Evolutionary conservation across 2,797 vertebrate species (phyloP), one percentile per base, ranked within the genome.

Genomic region (Gallinago nigripennis): DNA sequence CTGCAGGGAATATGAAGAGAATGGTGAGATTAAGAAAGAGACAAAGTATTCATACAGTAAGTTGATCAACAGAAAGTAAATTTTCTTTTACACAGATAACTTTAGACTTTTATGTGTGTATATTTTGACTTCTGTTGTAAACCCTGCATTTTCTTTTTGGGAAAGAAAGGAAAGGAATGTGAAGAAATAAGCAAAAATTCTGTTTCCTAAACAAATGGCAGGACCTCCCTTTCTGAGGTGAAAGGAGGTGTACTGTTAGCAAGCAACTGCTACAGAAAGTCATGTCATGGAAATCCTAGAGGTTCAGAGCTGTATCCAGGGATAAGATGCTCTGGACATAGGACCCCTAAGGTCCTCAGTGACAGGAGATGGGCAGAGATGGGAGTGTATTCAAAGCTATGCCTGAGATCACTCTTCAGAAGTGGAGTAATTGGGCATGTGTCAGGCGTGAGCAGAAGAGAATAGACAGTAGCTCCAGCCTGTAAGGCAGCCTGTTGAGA

Each of bases 41-140:
- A 98, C 97, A 12, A 98, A 84, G 61, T 98, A 98, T 61, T 97
- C 98, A 16, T 98, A 98, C 53, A 97, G 98, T 98, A 97, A 98
- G 98, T 98, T 78, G 46, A 78, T 71, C 25, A 68, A n/a, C 10
- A 50, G 41, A 83, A 90, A 76, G 24, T 35, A 17, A 11, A 10
- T 85, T 63, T 48, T 72, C 6, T 75, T 82, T 79, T 57, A 18
- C 28, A 31, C 13, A 11, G 41, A 3, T 75, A 33, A 61, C 48
- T 79, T 70, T 35, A 12, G 60, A 39, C 21, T 53, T 94, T 17
- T 13, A 1, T 53, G 6, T 61, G 11, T 72, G 11, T 72, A 2
- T 46, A 23, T 82, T 88, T 54, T 76, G 43, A 51, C 46, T 86
- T 70, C 60, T 65, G 4, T 83, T 90, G 10, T 48, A 86, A 87